These are phyloP conservation scores for Eupithecia dodoneata DNA, from an alignment of 2,888 invertebrate genomes.

Conservation along the genomic window DNA sequence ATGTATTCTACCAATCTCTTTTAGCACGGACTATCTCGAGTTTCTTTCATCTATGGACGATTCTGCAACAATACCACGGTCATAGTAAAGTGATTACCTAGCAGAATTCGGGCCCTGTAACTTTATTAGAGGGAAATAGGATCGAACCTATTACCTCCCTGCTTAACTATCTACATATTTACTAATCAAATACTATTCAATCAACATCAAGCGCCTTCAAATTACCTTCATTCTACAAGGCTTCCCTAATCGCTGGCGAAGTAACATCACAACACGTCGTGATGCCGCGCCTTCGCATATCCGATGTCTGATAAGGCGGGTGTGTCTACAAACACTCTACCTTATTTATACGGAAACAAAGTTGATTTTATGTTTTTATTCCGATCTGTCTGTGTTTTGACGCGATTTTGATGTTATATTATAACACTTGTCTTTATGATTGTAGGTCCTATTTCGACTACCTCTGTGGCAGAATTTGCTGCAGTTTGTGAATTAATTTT, in stretches of 20 bases:
- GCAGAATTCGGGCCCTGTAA: too few species aligned
- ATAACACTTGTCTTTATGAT: not conserved
- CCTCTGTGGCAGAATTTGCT: too few species aligned
- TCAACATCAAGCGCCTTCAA: conserved; percentile 9
- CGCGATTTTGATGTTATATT: not conserved
- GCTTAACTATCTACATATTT: not conserved
- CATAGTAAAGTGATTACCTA: too few species aligned
- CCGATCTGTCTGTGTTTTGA: conserved; percentile 10
- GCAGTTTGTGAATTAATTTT: too few species aligned
- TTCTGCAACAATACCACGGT: too few species aligned
- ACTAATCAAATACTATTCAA: conserved; percentile 9
- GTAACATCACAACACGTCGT: conserved; percentile 43
- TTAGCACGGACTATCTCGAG: too few species aligned
- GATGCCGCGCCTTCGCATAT: conserved; percentile 47
- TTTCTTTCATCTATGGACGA: too few species aligned
- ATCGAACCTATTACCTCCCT: not conserved
- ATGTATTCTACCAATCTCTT: too few species aligned
- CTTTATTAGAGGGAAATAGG: not conserved
- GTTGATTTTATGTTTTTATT: conserved; percentile 17
- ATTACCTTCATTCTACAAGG: conserved; percentile 17
- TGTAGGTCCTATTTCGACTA: not conserved
- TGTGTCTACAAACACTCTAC: conserved; percentile 45
- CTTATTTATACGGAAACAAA: conserved; percentile 24
- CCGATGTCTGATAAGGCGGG: conserved; percentile 58
- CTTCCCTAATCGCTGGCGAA: conserved; percentile 29